phyloP scores from a whole-genome alignment of 2,888 invertebrate species.

The Xylota sylvarum region DNA sequence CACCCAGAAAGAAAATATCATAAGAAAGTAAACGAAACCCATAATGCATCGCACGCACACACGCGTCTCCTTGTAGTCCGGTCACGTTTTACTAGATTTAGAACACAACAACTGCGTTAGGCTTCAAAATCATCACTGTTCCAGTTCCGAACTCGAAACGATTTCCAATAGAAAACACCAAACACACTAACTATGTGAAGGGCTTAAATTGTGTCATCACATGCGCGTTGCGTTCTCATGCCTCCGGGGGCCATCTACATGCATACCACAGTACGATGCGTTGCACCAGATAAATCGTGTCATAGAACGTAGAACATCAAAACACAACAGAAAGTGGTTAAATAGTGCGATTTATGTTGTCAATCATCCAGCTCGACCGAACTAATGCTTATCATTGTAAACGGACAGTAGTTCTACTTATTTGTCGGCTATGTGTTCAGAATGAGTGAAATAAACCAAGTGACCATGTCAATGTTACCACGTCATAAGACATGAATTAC shows the following conservation, averaged over 20 bases:
- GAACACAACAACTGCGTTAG: constrained; percentile 42
- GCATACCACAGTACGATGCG: constrained; percentile 11
- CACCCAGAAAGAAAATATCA: constrained; percentile 23
- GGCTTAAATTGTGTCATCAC: constrained; percentile 72
- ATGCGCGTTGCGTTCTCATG: constrained; percentile 45
- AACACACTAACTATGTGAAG: constrained; percentile 28
- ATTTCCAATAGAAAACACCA: constrained; percentile 64
- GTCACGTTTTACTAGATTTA: constrained; percentile 56
- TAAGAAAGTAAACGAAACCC: constrained; percentile 59
- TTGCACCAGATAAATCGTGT: constrained; percentile 52
- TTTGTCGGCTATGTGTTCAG: constrained; percentile 48
- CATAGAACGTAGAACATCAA: not conserved
- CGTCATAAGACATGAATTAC: constrained; percentile 46
- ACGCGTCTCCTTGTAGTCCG: constrained; percentile 35
- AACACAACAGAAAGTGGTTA: constrained; percentile 34
- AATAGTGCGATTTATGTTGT: constrained; percentile 66
- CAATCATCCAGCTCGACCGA: constrained; percentile 62
- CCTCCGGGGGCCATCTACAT: not conserved
- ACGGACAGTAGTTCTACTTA: constrained; percentile 57
- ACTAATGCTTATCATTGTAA: constrained; percentile 66
- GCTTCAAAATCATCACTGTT: constrained; percentile 30
- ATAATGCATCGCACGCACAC: constrained; percentile 32
- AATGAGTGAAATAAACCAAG: constrained; percentile 54
- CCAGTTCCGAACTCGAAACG: constrained; percentile 64
- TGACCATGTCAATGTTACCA: constrained; percentile 58